Percentiles rank a stretch among this genome's conserved stretches.
These are phyloP conservation scores for Saccopteryx leptura DNA, from an alignment of 2,113 vertebrate genomes.

Conservation along the genomic window DNA sequence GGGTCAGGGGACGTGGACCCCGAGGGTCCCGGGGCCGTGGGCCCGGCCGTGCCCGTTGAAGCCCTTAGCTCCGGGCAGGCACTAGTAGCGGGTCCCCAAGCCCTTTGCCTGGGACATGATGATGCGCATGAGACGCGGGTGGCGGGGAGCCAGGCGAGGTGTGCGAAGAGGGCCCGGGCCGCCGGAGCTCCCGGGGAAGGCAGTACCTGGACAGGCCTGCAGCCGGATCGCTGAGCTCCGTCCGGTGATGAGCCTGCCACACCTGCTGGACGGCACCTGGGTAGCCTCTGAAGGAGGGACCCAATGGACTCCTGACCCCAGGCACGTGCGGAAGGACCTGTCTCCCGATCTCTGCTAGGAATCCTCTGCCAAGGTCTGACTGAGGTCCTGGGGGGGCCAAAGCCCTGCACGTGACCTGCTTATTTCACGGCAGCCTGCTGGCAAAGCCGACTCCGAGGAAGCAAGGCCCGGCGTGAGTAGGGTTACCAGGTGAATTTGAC, in stretches of 20 bases:
- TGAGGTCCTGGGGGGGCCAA: not conserved
- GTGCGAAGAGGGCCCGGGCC: not conserved
- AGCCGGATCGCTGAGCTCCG: not conserved
- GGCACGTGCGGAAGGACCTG: not conserved
- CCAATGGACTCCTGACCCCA: not conserved
- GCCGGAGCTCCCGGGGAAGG: not conserved
- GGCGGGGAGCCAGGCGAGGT: not conserved
- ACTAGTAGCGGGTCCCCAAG: not conserved
- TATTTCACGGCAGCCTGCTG: not conserved
- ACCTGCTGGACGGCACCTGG: not conserved
- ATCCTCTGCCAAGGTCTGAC: not conserved
- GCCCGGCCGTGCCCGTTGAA: fast-evolving
- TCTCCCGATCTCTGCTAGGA: not conserved
- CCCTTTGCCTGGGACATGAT: not conserved
- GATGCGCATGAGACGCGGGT: not conserved
- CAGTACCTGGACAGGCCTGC: not conserved
- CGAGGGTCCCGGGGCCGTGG: not conserved
- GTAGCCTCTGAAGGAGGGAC: not conserved
- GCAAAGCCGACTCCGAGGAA: not conserved
- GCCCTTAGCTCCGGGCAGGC: not conserved
- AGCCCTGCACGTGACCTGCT: not conserved
- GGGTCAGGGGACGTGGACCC: not conserved
- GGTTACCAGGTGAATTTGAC: not conserved
- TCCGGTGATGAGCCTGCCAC: not conserved
- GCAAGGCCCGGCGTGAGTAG: fast-evolving